Evolutionary conservation across 1,140 invertebrate species (phyloP), one percentile per base, ranked within the genome.

Genomic region (Drosophila ambigua): DNA sequence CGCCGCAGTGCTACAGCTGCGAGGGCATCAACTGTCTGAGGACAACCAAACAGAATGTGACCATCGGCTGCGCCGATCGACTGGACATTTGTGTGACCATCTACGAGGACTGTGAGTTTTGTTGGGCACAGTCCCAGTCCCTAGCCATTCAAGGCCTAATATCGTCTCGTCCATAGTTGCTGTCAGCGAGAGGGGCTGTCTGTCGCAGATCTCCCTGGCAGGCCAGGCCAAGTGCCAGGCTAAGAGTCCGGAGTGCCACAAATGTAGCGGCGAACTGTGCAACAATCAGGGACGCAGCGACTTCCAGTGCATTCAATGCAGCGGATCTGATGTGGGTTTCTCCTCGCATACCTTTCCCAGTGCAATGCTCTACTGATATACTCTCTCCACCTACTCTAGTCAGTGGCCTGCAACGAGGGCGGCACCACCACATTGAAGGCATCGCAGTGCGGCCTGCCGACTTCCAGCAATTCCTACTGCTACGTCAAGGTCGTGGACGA

Each of bases 21-120:
- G 61, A 83, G 31, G 90, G 90, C 26, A 79, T 90, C 6, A 91
- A 90, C 52, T 91, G 90, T 7, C 77, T 78, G 31, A 58, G 87
- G 0, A 77, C 74, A 2, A 76, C 81, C 2, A 50, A 48, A 0
- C 57, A 75, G 13, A 72, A 89, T 75, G 71, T 24, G 2, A 84
- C 67, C 0, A 67, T 45, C 2, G 45, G 43, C 6, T 91, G 90
- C 49, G 35, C 26, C 5, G 90, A 91, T 76, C 43, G 59, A 11
- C 41, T 91, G 60, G 90, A 91, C 57, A 67, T 79, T n/a, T 91
- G 90, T 66, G 84, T 83, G 3, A 90, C 84, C 0, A 74, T 91
- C 8, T 91, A 74, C 24, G 79, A 90, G 20, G 72, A 65, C 45
- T 89, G 90, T 91, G 50, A 77, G 87, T 76, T 31, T n/a, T 11